Evolutionary conservation across 2,113 vertebrate species (phyloP).

Genomic region (Ctenodactylus gundi): DNA sequence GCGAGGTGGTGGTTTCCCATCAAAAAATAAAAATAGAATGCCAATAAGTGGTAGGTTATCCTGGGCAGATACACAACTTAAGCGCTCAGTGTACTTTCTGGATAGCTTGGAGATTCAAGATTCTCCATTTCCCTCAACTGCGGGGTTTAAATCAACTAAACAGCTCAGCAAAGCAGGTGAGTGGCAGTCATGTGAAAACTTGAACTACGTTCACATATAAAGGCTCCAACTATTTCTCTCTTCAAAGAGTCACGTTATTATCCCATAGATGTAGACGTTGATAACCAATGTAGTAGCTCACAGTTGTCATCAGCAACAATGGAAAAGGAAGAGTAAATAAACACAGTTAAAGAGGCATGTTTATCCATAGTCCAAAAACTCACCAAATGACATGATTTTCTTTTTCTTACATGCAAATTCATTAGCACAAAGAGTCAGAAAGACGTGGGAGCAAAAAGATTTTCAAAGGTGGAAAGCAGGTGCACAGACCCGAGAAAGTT

Average conservation of each 20-base stretch:
- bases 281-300: not conserved
- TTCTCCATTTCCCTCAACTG: not conserved
- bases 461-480: constrained; percentile 21
- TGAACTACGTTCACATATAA: not conserved
- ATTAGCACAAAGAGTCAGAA: not conserved
- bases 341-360: not conserved
- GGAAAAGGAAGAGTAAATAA: constrained; percentile 2
- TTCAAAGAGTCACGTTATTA: not conserved
- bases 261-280: not conserved
- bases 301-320: not conserved
- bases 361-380: constrained; percentile 6
- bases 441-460: constrained; percentile 2
- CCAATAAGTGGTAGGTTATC: not conserved
- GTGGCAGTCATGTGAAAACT: not conserved
- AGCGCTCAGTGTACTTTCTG: not conserved
- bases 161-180: not conserved
- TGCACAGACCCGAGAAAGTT: not conserved
- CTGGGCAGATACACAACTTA: not conserved
- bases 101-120: not conserved
- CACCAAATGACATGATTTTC: not conserved
- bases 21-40: not conserved
- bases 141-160: not conserved
- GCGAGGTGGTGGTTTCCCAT: not conserved
- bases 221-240: not conserved
- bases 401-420: not conserved